Conservation (phyloP, 2,113 vertebrate genomes). For the Chunga burmeisteri region DNA sequence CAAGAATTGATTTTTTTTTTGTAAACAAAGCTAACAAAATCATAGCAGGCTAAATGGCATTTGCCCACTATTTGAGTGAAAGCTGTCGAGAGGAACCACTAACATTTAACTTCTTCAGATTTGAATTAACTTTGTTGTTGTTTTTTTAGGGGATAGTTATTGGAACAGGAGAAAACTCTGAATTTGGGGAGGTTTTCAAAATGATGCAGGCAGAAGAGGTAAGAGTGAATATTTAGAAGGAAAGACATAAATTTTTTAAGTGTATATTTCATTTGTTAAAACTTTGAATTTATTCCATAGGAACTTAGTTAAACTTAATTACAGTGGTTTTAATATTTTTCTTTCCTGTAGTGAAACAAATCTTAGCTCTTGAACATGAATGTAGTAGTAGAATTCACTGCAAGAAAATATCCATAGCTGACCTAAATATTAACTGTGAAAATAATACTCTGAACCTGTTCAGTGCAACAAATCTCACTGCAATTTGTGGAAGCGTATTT, state of each 20-base stretch:
- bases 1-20: not conserved
- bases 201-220: conserved; percentile 99
- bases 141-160: conserved; percentile 91
- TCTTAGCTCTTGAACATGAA: not conserved
- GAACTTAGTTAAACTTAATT: not conserved
- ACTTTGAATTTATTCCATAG: not conserved
- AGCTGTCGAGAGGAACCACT: not conserved
- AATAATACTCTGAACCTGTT: not conserved
- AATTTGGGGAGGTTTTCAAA: conserved; percentile 98
- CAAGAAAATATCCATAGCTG: not conserved
- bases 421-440: not conserved
- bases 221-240: conserved; percentile 48
- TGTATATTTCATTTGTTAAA: not conserved
- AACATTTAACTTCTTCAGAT: not conserved
- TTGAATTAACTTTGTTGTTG: not conserved
- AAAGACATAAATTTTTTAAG: not conserved
- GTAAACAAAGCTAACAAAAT: not conserved
- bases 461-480: not conserved
- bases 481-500: not conserved
- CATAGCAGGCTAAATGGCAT: not conserved
- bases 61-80: not conserved
- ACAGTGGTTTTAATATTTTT: not conserved
- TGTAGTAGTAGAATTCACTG: not conserved
- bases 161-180: conserved; percentile 96
- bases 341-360: not conserved